Base-by-base conservation (phyloP, 2,113 vertebrate species). In the Barnardius zonarius region DNA sequence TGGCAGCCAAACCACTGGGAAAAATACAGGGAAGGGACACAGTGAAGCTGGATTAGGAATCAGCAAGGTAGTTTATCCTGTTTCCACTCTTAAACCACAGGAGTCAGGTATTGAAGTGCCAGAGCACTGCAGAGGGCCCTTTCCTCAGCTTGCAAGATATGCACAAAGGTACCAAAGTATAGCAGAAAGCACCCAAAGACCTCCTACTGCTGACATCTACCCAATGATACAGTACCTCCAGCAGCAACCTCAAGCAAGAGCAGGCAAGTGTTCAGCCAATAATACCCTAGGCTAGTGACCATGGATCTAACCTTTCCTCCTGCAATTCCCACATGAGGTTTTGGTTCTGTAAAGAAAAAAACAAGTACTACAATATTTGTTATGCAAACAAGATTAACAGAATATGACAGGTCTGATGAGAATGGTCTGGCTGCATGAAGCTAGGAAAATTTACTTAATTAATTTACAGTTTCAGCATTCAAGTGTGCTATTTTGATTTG, bases 61-160 rank as follows among this genome's bases (percentile, higher is more conserved):
- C 28, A 41, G 15, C 28, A 81, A 23, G 64, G n/a, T 9, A 19
- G 37, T 8, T 25, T 37, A 5, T 6, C 35, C 3, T 0, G 0
- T 70, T 67, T 70, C 48, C 4, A 4, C n/a, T 64, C 70, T 37
- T 79, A 85, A 78, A 8, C 7, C 44, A 37, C 0, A 2, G 5
- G 5, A 79, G 5, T 68, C 25, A 61, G 28, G 5, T 67, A 39
- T 13, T 17, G 2, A 82, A 62, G 63, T 55, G 19, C 9, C 39
- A 46, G 62, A 72, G 51, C 48, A 20, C 43, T 23, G 39, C 39
- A 63, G 48, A 90, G 7, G 3, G 1, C 3, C n/a, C 17, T 61
- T 74, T 76, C 55, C 70, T 90, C 83, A 68, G 8, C 67, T 46
- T 72, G 52, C 28, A 72, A 88, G 28, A 28, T 30, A 6, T 7